Conservation (phyloP, 2,888 invertebrate genomes). For the Acutogordius australiensis region DNA sequence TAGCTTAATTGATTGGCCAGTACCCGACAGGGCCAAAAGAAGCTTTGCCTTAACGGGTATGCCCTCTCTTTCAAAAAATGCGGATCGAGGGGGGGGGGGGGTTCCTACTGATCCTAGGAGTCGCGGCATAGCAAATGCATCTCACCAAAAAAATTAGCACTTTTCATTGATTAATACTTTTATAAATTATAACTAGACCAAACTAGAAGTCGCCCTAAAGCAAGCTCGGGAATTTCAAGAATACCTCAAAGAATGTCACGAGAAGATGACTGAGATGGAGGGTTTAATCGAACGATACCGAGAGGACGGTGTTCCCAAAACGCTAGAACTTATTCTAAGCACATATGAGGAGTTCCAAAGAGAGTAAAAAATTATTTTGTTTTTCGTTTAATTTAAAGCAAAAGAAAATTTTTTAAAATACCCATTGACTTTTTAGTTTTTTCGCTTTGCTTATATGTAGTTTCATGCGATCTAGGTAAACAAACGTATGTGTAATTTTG, state of each 20-base stretch:
- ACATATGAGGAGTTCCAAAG: neutral
- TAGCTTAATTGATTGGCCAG: too few species aligned
- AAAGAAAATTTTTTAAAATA: too few species aligned
- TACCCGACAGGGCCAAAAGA: too few species aligned
- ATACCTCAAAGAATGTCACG: constrained; percentile 66
- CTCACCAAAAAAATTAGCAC: neutral
- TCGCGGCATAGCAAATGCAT: neutral
- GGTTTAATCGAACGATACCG: constrained; percentile 34
- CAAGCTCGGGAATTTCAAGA: constrained; percentile 82
- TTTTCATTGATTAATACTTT: neutral
- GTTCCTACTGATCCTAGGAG: too few species aligned
- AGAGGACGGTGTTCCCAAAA: neutral
- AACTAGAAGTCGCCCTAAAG: constrained; percentile 74
- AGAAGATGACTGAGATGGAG: constrained; percentile 81
- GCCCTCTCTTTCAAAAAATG: too few species aligned
- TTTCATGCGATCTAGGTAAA: too few species aligned
- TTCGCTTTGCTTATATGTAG: too few species aligned
- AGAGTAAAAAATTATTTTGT: neutral
- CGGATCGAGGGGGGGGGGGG: too few species aligned
- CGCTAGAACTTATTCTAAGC: neutral
- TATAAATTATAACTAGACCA: constrained; percentile 31
- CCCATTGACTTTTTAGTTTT: too few species aligned
- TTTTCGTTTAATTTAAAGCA: too few species aligned
- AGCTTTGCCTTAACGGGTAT: too few species aligned
- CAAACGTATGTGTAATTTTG: too few species aligned